Base-by-base conservation (phyloP, 23 tunicate genomes). In the Aplidium turbinatum region DNA sequence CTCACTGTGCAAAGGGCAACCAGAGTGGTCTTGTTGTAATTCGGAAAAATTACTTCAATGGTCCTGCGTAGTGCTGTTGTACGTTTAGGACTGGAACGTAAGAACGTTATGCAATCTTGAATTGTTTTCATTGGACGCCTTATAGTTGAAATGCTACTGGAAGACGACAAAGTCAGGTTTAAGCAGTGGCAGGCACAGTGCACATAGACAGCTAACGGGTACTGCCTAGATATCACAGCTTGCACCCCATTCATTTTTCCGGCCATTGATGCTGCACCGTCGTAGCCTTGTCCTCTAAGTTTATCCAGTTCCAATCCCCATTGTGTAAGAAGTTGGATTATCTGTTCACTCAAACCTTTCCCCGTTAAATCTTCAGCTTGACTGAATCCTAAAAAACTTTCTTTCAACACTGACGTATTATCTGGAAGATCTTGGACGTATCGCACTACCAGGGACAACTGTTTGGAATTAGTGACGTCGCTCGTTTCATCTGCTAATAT, bases 21-120 rank as follows among this genome's bases (percentile, higher is more conserved):
- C 73, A 35, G 22, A 19, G 19, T 57, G 30, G n/a, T n/a, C n/a
- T n/a, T n/a, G 47, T 68, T 5, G 30, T 39, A 68, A 9, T 39
- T 40, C 56, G 75, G 56, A 39, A 68, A 68, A 68, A 39, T 40
- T 68, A 46, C 75, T 68, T 68, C 31, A 68, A 39, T 68, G 75
- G 31, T 25, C 4, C 45, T 40, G 57, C 31, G 23, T 38, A 68
- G 56, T 68, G 55, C 56, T 32, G 47, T 32, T 31, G 47, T 64
- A 6, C 13, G 20, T 54, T 54, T 54, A 54, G 61, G 61, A 9
- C 61, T 26, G 21, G 61, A 54, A 30, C 7, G 47, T 64, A 64
- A 47, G 42, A 64, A 64, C 40, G 47, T 34, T 32, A 34, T 34
- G 47, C 47, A 64, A 19, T 64, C 71, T 6, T 64, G 71, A 64